Conservation (phyloP, 1,140 invertebrate species). For the Prorops nasuta region DNA sequence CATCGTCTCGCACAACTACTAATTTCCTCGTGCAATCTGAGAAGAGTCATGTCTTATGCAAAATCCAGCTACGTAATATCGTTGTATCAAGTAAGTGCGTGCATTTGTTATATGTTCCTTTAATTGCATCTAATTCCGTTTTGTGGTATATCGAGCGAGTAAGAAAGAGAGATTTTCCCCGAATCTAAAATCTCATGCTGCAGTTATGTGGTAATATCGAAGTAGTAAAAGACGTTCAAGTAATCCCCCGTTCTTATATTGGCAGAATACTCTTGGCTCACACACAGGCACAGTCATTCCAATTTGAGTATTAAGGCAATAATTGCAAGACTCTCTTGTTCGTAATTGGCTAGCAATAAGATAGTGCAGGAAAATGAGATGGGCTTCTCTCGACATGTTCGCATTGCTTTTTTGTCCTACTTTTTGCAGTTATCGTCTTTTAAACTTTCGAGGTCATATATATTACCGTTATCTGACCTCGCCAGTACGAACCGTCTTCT, state of each 20-base stretch:
- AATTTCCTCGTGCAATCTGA: not conserved
- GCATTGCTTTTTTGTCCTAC: too few relatives aligned
- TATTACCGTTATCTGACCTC: too few relatives aligned
- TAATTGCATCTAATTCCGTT: too few relatives aligned
- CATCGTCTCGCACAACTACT: slow-evolving; percentile 20
- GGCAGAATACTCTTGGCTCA: slow-evolving; percentile 1
- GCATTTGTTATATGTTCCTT: too few relatives aligned
- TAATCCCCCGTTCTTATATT: slow-evolving; percentile 26
- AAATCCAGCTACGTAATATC: too few relatives aligned
- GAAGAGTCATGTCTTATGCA: too few relatives aligned
- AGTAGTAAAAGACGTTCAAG: slow-evolving; percentile 22
- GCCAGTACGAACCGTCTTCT: too few relatives aligned
- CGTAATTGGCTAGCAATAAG: slow-evolving; percentile 11
- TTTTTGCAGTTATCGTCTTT: slow-evolving; percentile 12
- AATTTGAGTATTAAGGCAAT: slow-evolving; percentile 20
- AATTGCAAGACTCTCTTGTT: slow-evolving; percentile 21
- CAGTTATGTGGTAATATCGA: slow-evolving; percentile 17
- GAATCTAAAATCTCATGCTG: slow-evolving; percentile 16
- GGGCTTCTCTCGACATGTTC: not conserved
- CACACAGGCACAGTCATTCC: slow-evolving; percentile 10
- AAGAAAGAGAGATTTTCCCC: slow-evolving; percentile 15
- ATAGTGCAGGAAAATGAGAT: not conserved
- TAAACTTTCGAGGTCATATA: too few relatives aligned
- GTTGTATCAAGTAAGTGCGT: too few relatives aligned
- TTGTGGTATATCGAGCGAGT: not conserved